Conservation (phyloP, 2,797 vertebrate species). For the Pagetopsis macropterus region DNA sequence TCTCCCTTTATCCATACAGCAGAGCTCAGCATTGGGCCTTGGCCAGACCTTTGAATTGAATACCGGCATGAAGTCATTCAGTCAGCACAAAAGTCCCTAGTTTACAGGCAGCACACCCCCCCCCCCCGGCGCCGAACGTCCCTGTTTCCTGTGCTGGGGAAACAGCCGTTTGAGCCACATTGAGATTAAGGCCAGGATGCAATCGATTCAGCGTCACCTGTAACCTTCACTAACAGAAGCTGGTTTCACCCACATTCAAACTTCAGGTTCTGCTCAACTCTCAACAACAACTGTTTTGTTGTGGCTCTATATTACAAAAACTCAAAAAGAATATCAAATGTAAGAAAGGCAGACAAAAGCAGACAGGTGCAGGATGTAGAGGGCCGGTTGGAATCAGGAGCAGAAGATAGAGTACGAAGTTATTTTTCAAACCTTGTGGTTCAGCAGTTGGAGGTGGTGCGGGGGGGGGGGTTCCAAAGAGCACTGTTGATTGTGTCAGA, state of each 20-base stretch:
- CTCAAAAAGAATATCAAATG: constrained; percentile 10
- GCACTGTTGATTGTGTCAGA: constrained; percentile 90
- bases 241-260: constrained; percentile 38
- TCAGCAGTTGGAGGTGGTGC: constrained; percentile 66
- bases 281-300: constrained; percentile 39
- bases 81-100: constrained; percentile 83
- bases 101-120: constrained; percentile 54
- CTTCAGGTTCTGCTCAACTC: constrained; percentile 57
- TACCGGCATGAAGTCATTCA: constrained; percentile 78
- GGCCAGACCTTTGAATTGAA: constrained; percentile 84
- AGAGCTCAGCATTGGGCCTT: constrained; percentile 82
- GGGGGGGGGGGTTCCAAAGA: constrained; percentile 92
- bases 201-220: constrained; percentile 70
- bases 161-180: constrained; percentile 80
- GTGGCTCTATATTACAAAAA: constrained; percentile 54
- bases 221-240: constrained; percentile 53
- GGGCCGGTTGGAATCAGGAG: constrained; percentile 58
- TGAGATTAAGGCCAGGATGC: constrained; percentile 83
- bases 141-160: constrained; percentile 43
- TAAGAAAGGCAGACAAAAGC: neutral
- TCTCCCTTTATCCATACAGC: constrained; percentile 74
- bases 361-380: constrained; percentile 38
- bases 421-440: constrained; percentile 68
- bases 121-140: constrained; percentile 46
- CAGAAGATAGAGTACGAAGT: constrained; percentile 49